Evolutionary conservation across 2,113 vertebrate genomes (phyloP), one percentile per base, ranked within the genome.

Genomic region (Syngnathus typhle): DNA sequence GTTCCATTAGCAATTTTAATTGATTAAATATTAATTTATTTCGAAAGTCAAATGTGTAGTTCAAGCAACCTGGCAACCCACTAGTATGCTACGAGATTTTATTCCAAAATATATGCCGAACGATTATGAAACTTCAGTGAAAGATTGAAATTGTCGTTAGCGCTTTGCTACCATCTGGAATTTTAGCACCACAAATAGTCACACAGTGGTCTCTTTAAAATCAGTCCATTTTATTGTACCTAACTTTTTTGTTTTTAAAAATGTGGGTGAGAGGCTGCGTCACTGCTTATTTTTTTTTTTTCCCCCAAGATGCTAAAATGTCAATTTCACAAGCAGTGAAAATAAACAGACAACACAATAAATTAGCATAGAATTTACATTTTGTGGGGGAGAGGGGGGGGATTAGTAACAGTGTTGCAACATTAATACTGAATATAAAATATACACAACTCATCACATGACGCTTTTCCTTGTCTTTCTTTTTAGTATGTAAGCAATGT

Each of bases 331-430:
- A 94, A 94, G 93, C 91, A 93, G 90, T 89, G 91, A 91, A 94
- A 58, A 94, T 91, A 90, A 90, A 94, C 94, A 95, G 93, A 93
- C 92, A 92, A 90, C 82, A 92, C 92, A 98, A 98, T 98, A 98
- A 98, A 98, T 99, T 96, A 98, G 94, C 93, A 96, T 96, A 98
- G 96, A 94, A 98, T 95, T 97, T 96, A 97, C 95, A 96, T 93
- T 93, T 93, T 91, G 85, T 89, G 55, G 23, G 13, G 13, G 47
- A 5, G 23, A 91, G 89, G 55, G 23, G 13, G 13, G 47, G 9
- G 23, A 91, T 92, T 90, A 91, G 92, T 94, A 97, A 95, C 95
- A 98, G 94, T 96, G 95, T 95, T 95, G 92, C 93, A 91, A 95
- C 94, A 97, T 93, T 95, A 96, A 96, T 96, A 97, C 93, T 92